These are phyloP conservation scores for Siphamia tubifer DNA, from an alignment of 2,113 vertebrate genomes.

Conservation along the genomic window DNA sequence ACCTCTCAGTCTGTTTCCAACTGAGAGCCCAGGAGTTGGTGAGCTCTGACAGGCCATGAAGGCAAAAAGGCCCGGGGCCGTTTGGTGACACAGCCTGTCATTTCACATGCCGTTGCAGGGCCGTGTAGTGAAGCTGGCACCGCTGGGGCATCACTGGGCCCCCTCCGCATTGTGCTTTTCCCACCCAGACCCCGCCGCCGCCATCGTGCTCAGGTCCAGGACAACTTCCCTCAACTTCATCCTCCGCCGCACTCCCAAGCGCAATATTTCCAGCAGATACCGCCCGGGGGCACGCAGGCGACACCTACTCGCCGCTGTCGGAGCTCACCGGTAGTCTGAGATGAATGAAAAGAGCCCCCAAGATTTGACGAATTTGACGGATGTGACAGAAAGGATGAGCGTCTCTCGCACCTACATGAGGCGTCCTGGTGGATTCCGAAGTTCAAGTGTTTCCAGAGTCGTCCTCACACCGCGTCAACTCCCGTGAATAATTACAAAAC, in stretches of 20 bases:
- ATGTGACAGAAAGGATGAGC: conserved; percentile 27
- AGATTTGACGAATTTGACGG: conserved; percentile 33
- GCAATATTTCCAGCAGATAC: conserved; percentile 72
- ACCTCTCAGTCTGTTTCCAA: conserved; percentile 79
- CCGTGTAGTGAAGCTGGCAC: conserved; percentile 79
- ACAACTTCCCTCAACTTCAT: conserved; percentile 67
- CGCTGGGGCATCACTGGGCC: conserved; percentile 71
- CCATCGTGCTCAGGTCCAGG: conserved; percentile 68
- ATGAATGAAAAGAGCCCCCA: conserved; percentile 32
- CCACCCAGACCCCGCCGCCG: conserved; percentile 57
- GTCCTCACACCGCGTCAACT: too few relatives aligned
- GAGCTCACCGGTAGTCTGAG: conserved; percentile 22
- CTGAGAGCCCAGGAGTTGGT: conserved; percentile 68
- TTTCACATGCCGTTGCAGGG: conserved; percentile 79
- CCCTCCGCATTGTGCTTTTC: conserved; percentile 70
- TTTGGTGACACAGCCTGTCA: conserved; percentile 81
- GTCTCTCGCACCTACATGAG: background rate
- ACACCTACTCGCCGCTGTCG: conserved; percentile 45
- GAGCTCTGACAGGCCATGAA: conserved; percentile 79
- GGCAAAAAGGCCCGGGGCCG: conserved; percentile 75
- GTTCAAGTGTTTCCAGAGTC: too few relatives aligned
- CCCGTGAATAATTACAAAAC: too few relatives aligned
- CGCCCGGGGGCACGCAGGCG: conserved; percentile 51
- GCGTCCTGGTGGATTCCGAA: background rate
- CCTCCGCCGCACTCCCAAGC: conserved; percentile 64